phyloP scores from a whole-genome alignment of 2,888 invertebrate genomes.

The Sphinx pinastri region DNA sequence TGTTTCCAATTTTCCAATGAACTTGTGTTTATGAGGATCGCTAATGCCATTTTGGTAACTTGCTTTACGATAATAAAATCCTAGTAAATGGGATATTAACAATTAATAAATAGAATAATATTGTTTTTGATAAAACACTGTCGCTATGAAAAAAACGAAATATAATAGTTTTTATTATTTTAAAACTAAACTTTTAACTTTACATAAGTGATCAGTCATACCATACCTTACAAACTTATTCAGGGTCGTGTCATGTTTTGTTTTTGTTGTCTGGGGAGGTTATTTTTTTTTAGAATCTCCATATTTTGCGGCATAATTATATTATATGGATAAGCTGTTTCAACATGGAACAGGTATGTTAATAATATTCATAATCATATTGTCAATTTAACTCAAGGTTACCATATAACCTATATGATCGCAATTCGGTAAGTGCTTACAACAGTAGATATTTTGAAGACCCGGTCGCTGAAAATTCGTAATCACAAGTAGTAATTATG shows the following conservation, averaged over 20 bases:
- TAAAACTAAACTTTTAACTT: no score
- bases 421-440: not conserved
- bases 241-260: conserved; percentile 2
- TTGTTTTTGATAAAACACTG: no score
- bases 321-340: not conserved
- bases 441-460: not conserved
- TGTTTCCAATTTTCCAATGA: not conserved
- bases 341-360: conserved; percentile 18
- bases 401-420: conserved; percentile 8
- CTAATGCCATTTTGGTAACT: not conserved
- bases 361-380: not conserved
- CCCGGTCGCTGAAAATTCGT: not conserved
- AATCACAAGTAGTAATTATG: not conserved
- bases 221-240: no score
- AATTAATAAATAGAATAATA: no score
- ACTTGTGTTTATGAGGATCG: not conserved
- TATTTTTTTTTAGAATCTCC: not conserved
- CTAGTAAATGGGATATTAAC: no score
- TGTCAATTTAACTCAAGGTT: not conserved
- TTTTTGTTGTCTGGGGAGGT: not conserved
- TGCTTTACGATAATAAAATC: no score
- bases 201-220: no score
- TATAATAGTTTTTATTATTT: no score
- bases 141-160: no score
- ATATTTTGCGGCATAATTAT: not conserved